Percentiles rank a stretch among this genome's conserved stretches.
These are phyloP conservation scores for Odobenus rosmarus DNA, from an alignment of 2,113 vertebrate genomes.

Conservation along the genomic window DNA sequence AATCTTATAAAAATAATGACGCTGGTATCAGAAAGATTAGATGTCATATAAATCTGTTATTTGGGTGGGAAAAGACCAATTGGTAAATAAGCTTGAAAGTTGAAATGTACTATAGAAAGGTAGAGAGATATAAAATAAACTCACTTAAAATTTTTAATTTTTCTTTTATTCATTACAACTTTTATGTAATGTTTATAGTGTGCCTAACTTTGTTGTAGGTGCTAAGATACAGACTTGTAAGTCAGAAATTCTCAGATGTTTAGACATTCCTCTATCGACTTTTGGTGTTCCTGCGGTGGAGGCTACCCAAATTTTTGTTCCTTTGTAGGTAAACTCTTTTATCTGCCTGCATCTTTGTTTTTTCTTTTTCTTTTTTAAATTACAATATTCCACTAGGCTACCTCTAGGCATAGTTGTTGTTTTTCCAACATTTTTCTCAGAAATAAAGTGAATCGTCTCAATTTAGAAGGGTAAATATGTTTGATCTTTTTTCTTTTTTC, in stretches of 20 bases:
- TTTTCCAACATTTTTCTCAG: constrained; percentile 22
- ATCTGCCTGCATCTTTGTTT: neutral
- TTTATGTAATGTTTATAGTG: neutral
- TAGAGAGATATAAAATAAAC: neutral
- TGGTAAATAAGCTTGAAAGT: neutral
- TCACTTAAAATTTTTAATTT: neutral
- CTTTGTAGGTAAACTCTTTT: neutral
- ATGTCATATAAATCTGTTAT: neutral
- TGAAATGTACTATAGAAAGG: neutral
- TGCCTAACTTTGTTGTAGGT: neutral
- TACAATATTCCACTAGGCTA: neutral
- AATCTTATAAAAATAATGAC: constrained; percentile 15
- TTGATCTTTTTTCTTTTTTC: neutral
- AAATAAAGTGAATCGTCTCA: constrained; percentile 13
- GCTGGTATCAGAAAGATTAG: neutral
- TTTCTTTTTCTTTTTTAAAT: neutral
- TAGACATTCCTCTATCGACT: neutral
- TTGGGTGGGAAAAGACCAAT: neutral
- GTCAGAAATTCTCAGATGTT: neutral
- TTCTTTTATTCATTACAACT: neutral
- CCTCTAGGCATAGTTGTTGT: neutral
- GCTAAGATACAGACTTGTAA: neutral
- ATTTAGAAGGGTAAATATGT: neutral
- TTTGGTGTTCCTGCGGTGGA: neutral
- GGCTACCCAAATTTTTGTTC: neutral